Base-by-base conservation (phyloP, 2,888 invertebrate species). In the Laspeyria flexula region DNA sequence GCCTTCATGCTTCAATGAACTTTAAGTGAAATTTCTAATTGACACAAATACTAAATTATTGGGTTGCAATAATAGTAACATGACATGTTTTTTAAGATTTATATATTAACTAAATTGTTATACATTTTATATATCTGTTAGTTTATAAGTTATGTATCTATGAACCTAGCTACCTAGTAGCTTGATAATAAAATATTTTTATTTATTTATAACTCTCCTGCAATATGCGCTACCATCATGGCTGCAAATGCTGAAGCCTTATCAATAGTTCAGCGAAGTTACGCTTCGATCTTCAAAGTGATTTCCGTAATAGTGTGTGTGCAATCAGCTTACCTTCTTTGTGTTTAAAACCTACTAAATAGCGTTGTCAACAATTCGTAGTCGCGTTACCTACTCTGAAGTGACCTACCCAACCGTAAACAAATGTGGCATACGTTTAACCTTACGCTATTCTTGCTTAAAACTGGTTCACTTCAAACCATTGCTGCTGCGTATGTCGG, bases 321-420 rank as follows among this genome's bases (percentile, higher is more conserved):
- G 31, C 47, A 50, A 47, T 61, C 10, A 50, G 38, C 42, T 54
- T 23, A 23, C 5, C 13, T 46, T 51, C 39, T 58, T 56, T 61
- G 35, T 57, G 44, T 42, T 49, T 45, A 54, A 66, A 52, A 62
- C 49, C 45, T 61, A 51, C 50, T 51, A 39, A n/a, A n/a, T n/a
- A n/a, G n/a, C 46, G 52, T 16, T 56, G 43, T 55, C 40, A 49
- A 42, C 34, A 42, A 37, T 27, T 23, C 21, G 39, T 27, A 46
- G 51, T 59, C 55, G 39, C n/a, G 59, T 55, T 48, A 41, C 47
- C 52, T 53, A 46, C 56, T 78, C 53, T 75, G 75, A 75, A 73
- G 75, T 73, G 66, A 65, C 60, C 63, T 63, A 55, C 50, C 60
- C 60, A 59, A 73, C 67, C 73, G 71, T 75, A 65, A 70, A 71